Conservation (phyloP, 2,888 invertebrate species). For the Hyposoter didymator region DNA sequence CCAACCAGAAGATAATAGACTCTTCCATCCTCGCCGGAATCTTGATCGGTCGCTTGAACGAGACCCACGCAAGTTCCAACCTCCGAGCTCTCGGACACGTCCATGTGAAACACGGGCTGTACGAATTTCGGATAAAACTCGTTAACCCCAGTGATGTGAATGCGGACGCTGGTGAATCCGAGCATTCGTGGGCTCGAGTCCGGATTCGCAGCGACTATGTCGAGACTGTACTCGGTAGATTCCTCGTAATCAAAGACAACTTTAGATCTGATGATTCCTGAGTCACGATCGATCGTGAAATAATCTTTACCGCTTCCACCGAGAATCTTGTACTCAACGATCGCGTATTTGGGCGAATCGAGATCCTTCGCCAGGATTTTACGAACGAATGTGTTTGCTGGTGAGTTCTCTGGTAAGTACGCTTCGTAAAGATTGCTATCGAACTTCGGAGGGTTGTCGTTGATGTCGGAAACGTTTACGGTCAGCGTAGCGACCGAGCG, state of each 20-base stretch:
- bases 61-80: constrained; percentile 94
- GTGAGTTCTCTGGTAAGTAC: constrained; percentile 93
- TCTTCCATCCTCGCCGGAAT: constrained; percentile 93
- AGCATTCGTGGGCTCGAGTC: constrained; percentile 90
- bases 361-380: constrained; percentile 91
- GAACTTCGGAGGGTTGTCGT: constrained; percentile 96
- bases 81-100: constrained; percentile 96
- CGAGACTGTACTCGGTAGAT: constrained; percentile 89
- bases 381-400: constrained; percentile 90
- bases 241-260: constrained; percentile 95
- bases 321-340: constrained; percentile 92
- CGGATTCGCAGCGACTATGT: constrained; percentile 94
- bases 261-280: constrained; percentile 91
- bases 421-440: constrained; percentile 91
- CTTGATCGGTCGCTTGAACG: constrained; percentile 95
- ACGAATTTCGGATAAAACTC: constrained; percentile 95
- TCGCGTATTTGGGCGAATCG: constrained; percentile 94
- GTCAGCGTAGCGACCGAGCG: constrained; percentile 92
- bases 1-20: constrained; percentile 97
- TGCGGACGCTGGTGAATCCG: constrained; percentile 89
- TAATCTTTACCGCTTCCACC: constrained; percentile 90
- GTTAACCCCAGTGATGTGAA: constrained; percentile 94
- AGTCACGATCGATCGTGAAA: constrained; percentile 91
- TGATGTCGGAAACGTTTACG: constrained; percentile 95
- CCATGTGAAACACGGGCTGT: constrained; percentile 95